Evolutionary conservation across 1,140 invertebrate species (phyloP).

Genomic region (Ips typographus): DNA sequence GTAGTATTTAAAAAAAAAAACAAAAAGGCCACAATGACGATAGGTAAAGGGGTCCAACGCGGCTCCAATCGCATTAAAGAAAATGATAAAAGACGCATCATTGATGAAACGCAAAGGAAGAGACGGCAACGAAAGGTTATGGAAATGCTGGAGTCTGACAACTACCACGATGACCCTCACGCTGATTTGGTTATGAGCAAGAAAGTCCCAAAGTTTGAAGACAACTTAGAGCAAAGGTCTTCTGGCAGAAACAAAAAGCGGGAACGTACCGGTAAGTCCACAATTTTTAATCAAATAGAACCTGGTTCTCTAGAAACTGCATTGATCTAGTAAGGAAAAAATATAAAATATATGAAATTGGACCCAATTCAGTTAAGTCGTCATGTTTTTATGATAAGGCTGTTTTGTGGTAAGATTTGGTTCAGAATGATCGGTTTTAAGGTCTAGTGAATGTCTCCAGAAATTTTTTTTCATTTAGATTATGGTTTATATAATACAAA

Average conservation of each 20-base stretch:
- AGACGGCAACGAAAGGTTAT: conserved; percentile 85
- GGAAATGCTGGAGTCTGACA: conserved; percentile 94
- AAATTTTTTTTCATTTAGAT: no score
- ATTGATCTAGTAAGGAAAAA: not conserved
- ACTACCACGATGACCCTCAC: conserved; percentile 97
- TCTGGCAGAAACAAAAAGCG: conserved; percentile 75
- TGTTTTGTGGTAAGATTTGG: no score
- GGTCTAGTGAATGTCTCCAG: no score
- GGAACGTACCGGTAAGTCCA: conserved; percentile 53
- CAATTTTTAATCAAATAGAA: not conserved
- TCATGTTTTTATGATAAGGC: no score
- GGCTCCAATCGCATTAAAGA: conserved; percentile 45
- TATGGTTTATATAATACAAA: no score
- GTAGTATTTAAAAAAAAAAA: not conserved
- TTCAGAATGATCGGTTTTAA: no score
- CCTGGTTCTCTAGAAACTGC: not conserved
- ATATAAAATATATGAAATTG: not conserved
- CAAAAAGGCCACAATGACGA: conserved; percentile 34
- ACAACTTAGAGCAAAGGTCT: conserved; percentile 71
- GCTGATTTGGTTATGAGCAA: conserved; percentile 94
- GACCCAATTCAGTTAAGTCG: not conserved
- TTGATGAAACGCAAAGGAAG: conserved; percentile 86
- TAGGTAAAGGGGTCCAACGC: conserved; percentile 33
- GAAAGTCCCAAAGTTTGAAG: conserved; percentile 94
- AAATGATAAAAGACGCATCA: conserved; percentile 70